Conservation (phyloP, 2,113 vertebrate genomes). For the Trichechus manatus region DNA sequence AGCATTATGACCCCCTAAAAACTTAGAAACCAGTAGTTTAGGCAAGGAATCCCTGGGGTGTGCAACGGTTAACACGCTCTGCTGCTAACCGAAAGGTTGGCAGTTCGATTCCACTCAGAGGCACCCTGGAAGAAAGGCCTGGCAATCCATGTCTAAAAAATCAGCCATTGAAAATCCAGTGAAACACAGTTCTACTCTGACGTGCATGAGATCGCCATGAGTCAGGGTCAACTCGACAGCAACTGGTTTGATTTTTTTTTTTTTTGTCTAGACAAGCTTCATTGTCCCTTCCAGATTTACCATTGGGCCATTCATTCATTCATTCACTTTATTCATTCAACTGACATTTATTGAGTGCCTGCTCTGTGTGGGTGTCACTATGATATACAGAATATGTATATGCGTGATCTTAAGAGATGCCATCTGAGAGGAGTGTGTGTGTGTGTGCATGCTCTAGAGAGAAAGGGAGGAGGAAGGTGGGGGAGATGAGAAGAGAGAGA, state of each 20-base stretch:
- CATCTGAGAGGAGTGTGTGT: background rate
- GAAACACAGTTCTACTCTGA: no score
- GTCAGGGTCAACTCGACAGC: no score
- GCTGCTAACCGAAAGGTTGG: background rate
- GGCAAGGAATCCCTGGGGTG: background rate
- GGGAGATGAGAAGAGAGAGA: background rate
- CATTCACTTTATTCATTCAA: background rate
- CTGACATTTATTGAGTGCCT: background rate
- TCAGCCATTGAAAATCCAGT: no score
- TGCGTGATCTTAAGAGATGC: background rate
- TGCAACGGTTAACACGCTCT: background rate
- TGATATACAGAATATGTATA: background rate
- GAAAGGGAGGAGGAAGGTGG: background rate
- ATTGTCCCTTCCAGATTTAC: background rate
- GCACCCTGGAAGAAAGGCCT: no score
- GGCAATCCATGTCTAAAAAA: no score
- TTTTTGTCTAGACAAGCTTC: background rate
- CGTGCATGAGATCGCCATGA: no score
- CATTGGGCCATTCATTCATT: background rate
- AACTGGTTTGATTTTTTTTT: no score
- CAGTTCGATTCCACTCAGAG: background rate
- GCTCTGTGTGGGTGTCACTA: background rate
- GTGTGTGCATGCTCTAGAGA: background rate
- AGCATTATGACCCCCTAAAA: background rate
- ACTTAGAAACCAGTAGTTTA: background rate